phyloP scores from a whole-genome alignment of 2,888 invertebrate species.

The Calliopum simillimum region DNA sequence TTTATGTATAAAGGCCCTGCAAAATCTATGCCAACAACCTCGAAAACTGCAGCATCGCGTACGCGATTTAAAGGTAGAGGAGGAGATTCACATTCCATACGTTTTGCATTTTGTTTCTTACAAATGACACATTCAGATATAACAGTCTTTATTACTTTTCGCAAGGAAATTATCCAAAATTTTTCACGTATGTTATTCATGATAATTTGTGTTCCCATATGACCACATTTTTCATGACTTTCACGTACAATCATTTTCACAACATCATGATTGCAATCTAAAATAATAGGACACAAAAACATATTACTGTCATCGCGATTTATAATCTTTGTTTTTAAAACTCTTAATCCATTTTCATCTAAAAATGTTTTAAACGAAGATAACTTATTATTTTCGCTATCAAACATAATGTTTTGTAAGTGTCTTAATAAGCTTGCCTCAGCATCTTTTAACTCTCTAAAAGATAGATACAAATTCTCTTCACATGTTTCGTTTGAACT shows the following conservation, averaged over 20 bases:
- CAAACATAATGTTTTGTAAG: not conserved
- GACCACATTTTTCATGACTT: constrained; percentile 7
- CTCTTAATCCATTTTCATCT: constrained; percentile 12
- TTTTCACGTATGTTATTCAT: constrained; percentile 12
- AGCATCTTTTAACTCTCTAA: no score
- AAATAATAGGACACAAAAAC: constrained; percentile 1
- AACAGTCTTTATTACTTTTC: not conserved
- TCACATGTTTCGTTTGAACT: no score
- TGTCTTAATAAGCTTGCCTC: not conserved
- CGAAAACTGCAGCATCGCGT: not conserved
- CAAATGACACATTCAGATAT: constrained; percentile 7
- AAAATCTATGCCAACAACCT: not conserved
- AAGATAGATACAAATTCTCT: no score
- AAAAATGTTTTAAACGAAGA: constrained; percentile 3
- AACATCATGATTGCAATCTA: not conserved
- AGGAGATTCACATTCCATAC: constrained; percentile 6
- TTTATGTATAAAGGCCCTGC: not conserved
- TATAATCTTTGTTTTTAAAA: no score
- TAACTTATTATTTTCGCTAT: not conserved
- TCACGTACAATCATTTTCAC: constrained; percentile 10
- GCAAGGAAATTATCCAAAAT: constrained; percentile 2
- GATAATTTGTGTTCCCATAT: constrained; percentile 5
- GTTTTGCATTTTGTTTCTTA: constrained; percentile 10
- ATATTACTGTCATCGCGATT: not conserved
- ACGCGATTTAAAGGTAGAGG: constrained; percentile 5